These are phyloP conservation scores for Pipra filicauda DNA, from an alignment of 2,113 vertebrate genomes.

Conservation along the genomic window DNA sequence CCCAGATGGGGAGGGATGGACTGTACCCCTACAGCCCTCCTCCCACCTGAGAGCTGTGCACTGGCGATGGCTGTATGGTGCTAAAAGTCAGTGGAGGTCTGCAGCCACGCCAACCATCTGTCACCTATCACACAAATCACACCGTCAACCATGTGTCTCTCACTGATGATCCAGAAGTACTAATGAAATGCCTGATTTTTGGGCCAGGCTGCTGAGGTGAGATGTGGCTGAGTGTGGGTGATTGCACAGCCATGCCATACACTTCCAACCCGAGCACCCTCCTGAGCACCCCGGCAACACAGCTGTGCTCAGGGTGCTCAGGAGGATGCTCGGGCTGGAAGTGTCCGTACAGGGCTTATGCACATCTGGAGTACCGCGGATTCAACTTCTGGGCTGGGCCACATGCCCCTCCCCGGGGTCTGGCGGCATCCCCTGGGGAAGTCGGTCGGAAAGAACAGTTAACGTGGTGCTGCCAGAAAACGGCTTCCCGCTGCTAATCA, in stretches of 20 bases:
- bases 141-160: not conserved
- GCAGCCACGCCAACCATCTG: fast-evolving
- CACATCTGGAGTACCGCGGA: fast-evolving
- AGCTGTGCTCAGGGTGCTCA: not conserved
- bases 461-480: fast-evolving
- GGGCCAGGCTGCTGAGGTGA: not conserved
- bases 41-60: not conserved
- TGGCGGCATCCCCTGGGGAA: not conserved
- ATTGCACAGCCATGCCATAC: fast-evolving
- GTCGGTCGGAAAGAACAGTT: not conserved
- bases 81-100: not conserved
- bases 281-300: not conserved
- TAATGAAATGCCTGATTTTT: not conserved
- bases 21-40: not conserved
- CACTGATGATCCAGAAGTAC: not conserved
- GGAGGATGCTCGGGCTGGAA: not conserved
- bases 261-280: not conserved
- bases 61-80: fast-evolving
- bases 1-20: not conserved
- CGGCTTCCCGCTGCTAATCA: not conserved
- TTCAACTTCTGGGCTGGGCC: not conserved
- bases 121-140: not conserved
- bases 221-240: not conserved
- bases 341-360: fast-evolving
- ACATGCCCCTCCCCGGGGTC: fast-evolving